Evolutionary conservation across 2,113 vertebrate genomes (phyloP).

Genomic region (Bufo bufo): DNA sequence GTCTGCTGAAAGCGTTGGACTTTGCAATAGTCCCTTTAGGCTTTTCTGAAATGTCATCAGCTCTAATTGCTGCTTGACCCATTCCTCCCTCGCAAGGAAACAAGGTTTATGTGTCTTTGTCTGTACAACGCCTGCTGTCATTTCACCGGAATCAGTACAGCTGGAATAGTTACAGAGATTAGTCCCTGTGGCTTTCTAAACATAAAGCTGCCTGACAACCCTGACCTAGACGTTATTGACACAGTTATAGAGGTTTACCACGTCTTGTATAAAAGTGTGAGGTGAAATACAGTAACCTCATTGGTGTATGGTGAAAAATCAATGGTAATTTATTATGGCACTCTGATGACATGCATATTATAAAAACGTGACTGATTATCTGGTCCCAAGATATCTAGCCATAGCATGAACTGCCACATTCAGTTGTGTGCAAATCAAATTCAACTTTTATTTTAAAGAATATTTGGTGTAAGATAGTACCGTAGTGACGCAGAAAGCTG

Average conservation of each 20-base stretch:
- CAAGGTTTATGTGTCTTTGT: constrained; percentile 33
- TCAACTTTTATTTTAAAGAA: too few species aligned
- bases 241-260: constrained; percentile 21
- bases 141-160: constrained; percentile 15
- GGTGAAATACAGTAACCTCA: constrained; percentile 14
- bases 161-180: constrained; percentile 43
- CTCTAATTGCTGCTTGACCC: constrained; percentile 43
- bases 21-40: constrained; percentile 30
- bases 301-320: neutral
- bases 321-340: neutral
- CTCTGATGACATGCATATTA: neutral
- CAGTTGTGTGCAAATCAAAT: neutral
- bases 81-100: constrained; percentile 8
- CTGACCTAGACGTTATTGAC: constrained; percentile 27
- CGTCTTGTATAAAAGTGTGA: neutral
- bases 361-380: neutral
- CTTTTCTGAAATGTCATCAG: constrained; percentile 34
- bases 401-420: neutral
- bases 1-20: constrained; percentile 28
- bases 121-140: constrained; percentile 26
- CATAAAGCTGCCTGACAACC: constrained; percentile 25
- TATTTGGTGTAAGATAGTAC: too few species aligned
- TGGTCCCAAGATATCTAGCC: neutral
- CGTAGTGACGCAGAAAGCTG: too few species aligned
- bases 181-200: constrained; percentile 46